Evolutionary conservation across 2,888 invertebrate species (phyloP).

Genomic region (Eledone cirrhosa): DNA sequence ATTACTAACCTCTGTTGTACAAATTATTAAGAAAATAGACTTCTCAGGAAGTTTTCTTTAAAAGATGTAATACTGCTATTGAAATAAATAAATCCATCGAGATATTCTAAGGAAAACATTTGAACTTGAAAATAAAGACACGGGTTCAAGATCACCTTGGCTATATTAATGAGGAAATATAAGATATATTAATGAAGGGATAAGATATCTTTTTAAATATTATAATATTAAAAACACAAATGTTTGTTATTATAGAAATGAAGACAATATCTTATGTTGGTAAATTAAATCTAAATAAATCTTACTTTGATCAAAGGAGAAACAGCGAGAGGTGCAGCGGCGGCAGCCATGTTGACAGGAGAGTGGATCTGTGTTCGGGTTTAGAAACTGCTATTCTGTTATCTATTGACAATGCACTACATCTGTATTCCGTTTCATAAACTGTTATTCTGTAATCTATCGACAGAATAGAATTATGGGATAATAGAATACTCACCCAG

Average conservation of each 20-base stretch:
- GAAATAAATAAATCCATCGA: not conserved
- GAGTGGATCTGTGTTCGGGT: not conserved
- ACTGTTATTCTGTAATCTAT: not conserved
- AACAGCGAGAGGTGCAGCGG: slow-evolving; percentile 35
- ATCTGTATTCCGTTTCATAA: not conserved
- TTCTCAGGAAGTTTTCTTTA: too few relatives aligned
- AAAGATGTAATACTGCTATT: too few relatives aligned
- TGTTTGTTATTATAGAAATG: too few relatives aligned
- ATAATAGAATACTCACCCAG: not conserved
- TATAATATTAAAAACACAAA: too few relatives aligned
- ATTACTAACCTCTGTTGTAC: too few relatives aligned
- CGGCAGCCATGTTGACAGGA: slow-evolving; percentile 35
- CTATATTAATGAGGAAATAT: not conserved
- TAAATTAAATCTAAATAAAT: not conserved
- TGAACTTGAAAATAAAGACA: not conserved
- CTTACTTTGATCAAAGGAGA: slow-evolving; percentile 38
- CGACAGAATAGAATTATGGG: not conserved
- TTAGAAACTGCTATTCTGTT: not conserved
- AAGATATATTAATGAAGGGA: not conserved
- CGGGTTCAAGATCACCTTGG: slow-evolving; percentile 19
- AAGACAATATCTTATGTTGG: too few relatives aligned
- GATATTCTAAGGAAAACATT: not conserved
- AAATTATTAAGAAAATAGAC: too few relatives aligned
- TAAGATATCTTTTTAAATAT: too few relatives aligned
- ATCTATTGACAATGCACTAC: too few relatives aligned